phyloP scores from a whole-genome alignment of 2,797 vertebrate genomes.

The Gadopsis marmoratus region DNA sequence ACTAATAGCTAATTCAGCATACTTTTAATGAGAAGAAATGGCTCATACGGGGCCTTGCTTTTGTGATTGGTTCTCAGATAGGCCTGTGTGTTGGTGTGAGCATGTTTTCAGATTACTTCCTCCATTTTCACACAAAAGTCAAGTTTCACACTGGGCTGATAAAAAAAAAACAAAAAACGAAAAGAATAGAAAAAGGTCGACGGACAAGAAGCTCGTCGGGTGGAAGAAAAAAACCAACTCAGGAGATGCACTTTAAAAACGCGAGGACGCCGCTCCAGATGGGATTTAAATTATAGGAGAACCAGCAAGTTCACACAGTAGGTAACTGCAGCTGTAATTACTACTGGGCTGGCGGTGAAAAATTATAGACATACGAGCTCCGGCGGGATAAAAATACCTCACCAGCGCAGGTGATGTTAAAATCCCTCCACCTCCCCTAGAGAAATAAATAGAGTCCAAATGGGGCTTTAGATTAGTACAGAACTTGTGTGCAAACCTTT shows the following conservation, averaged over 20 bases:
- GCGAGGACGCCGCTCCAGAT: not conserved
- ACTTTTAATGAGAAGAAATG: not conserved
- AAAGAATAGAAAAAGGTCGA: too few species aligned
- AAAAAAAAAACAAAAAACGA: too few species aligned
- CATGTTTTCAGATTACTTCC: not conserved
- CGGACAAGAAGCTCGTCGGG: not conserved
- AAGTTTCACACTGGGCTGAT: not conserved
- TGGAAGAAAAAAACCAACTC: too few species aligned
- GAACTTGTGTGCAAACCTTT: not conserved
- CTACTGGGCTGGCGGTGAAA: not conserved
- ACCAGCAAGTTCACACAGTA: not conserved
- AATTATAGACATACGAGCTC: too few species aligned
- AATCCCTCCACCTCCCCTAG: not conserved
- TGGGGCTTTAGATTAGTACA: not conserved
- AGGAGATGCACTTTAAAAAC: not conserved
- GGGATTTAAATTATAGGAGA: not conserved
- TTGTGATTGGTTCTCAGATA: not conserved
- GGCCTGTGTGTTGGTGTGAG: too few species aligned
- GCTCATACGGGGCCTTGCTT: not conserved
- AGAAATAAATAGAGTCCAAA: not conserved
- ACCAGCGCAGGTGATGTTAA: not conserved
- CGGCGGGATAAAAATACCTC: not conserved
- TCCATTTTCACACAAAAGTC: not conserved
- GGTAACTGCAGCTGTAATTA: slow-evolving; percentile 2
- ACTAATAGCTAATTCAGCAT: not conserved